These are phyloP conservation scores for Poeciliopsis infans DNA, from an alignment of 2,797 vertebrate genomes.

Conservation along the genomic window DNA sequence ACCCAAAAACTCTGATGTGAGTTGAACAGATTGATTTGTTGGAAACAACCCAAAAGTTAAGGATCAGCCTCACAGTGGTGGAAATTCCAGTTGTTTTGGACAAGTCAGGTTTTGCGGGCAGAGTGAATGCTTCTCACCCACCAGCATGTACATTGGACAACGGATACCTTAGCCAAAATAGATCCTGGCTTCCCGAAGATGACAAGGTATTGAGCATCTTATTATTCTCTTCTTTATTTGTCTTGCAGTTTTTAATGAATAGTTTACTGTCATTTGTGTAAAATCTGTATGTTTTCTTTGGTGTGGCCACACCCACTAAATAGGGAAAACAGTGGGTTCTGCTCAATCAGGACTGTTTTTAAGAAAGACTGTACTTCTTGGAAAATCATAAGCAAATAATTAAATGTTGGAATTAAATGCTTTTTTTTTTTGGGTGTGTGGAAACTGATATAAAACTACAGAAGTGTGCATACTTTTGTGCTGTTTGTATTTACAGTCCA, in stretches of 20 bases:
- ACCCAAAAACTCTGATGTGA: slow-evolving; percentile 60
- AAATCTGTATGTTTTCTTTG: background rate
- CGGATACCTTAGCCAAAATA: slow-evolving; percentile 80
- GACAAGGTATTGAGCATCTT: slow-evolving; percentile 77
- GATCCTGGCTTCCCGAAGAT: slow-evolving; percentile 84
- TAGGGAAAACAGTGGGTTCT: background rate
- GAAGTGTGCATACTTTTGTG: background rate
- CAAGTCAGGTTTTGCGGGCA: slow-evolving; percentile 69
- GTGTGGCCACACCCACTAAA: slow-evolving; percentile 18
- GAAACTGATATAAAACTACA: background rate
- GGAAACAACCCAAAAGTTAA: slow-evolving; percentile 45
- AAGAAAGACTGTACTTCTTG: background rate
- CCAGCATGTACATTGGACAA: slow-evolving; percentile 83
- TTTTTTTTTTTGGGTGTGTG: background rate
- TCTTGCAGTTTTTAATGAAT: background rate
- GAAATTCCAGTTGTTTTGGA: slow-evolving; percentile 40
- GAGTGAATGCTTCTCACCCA: slow-evolving; percentile 73
- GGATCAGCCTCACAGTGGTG: slow-evolving; percentile 45
- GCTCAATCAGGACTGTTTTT: slow-evolving; percentile 1
- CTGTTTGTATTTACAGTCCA: background rate
- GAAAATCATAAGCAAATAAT: background rate
- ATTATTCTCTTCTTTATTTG: slow-evolving; percentile 4
- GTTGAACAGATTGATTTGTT: slow-evolving; percentile 38
- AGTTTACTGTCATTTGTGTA: background rate
- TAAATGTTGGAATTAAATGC: background rate